Evolutionary conservation across 2,888 invertebrate genomes (phyloP).

Genomic region (Apotomis turbidana): DNA sequence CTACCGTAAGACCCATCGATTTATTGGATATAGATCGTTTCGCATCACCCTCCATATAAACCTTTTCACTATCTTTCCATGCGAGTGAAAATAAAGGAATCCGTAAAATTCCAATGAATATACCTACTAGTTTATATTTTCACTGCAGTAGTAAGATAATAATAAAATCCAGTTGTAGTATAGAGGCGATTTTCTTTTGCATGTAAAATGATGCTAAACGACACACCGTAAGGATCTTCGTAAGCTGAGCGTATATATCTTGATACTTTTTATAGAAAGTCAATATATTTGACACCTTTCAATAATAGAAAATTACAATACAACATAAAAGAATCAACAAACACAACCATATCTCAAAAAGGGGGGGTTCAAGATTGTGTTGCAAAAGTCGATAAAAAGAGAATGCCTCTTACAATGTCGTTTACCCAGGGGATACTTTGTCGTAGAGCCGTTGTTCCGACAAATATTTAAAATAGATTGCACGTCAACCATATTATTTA

Average conservation of each 20-base stretch:
- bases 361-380: conserved; percentile 19
- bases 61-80: no score
- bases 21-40: background rate
- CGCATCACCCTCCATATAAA: background rate
- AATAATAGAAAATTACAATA: conserved; percentile 20
- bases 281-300: conserved; percentile 21
- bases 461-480: no score
- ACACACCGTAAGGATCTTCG: background rate
- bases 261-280: background rate
- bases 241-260: background rate
- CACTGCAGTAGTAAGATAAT: background rate
- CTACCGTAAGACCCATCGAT: background rate
- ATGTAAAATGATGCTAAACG: background rate
- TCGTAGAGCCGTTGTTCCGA: no score
- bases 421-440: no score
- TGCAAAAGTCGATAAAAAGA: conserved; percentile 1
- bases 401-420: no score
- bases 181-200: background rate
- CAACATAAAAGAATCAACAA: conserved; percentile 15
- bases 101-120: no score
- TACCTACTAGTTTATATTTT: background rate
- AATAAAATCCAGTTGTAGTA: background rate
- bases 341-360: conserved; percentile 26
- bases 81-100: no score
- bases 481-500: no score